phyloP scores from a whole-genome alignment of 1,140 invertebrate genomes.

The Lepidurus arcticus region DNA sequence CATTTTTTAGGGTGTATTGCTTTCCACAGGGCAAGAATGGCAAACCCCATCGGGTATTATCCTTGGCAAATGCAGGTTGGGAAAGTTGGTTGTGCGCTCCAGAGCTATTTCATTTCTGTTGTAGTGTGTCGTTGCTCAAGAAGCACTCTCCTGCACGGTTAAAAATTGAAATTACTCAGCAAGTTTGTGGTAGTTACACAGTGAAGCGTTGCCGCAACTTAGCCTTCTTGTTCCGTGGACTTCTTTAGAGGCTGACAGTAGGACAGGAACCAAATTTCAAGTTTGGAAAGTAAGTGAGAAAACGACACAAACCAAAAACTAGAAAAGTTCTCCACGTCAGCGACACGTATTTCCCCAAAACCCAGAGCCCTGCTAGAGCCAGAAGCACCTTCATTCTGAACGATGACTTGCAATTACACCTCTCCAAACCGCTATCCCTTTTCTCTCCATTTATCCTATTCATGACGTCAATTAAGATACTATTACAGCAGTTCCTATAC shows the following conservation, averaged over 20 bases:
- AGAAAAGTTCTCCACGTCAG: background rate
- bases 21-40: background rate
- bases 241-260: background rate
- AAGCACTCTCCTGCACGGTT: background rate
- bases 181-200: slow-evolving; percentile 19
- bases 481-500: too few relatives aligned
- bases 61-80: slow-evolving; percentile 14
- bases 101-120: background rate
- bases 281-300: background rate
- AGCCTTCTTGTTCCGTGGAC: background rate
- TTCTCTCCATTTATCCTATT: background rate
- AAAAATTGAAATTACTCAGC: background rate
- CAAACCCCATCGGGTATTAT: slow-evolving; percentile 14
- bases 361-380: background rate
- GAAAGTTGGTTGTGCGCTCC: background rate
- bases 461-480: background rate
- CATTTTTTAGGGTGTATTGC: too few relatives aligned
- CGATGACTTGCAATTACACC: slow-evolving; percentile 1
- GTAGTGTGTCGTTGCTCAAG: background rate
- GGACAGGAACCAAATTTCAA: background rate
- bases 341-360: background rate
- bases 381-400: slow-evolving; percentile 4
- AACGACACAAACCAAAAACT: background rate
- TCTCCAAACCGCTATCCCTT: background rate
- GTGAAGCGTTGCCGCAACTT: slow-evolving; percentile 10